A percentile compares a stretch with the other conserved stretches of the same genome.
Conservation (phyloP, 2,113 vertebrate genomes). For the Vulpes ferrilata region DNA sequence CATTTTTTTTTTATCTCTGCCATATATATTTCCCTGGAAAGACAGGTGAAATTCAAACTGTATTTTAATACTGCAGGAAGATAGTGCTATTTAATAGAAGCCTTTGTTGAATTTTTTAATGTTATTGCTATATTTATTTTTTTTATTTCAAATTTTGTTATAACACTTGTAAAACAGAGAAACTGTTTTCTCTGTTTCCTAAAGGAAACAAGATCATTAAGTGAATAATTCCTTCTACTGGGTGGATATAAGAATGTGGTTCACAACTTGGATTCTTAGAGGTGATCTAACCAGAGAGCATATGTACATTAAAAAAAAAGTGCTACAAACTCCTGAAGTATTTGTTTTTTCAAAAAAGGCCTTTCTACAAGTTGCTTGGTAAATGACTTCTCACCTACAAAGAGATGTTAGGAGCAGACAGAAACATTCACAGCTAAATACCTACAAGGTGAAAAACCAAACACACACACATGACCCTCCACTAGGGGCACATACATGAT, state of each 20-base stretch:
- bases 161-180: not conserved
- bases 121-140: not conserved
- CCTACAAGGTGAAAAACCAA: not conserved
- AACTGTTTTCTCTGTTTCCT: not conserved
- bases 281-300: not conserved
- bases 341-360: not conserved
- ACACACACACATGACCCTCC: too few relatives aligned
- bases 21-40: conserved; percentile 41
- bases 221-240: not conserved
- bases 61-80: not conserved
- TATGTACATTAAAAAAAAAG: not conserved
- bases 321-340: not conserved
- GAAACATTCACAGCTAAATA: not conserved
- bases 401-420: not conserved
- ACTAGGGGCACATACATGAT: too few relatives aligned
- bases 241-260: not conserved
- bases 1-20: not conserved
- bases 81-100: not conserved
- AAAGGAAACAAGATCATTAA: conserved; percentile 5
- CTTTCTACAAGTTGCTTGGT: not conserved
- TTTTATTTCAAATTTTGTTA: conserved; percentile 42
- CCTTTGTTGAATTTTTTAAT: not conserved
- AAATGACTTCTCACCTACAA: not conserved
- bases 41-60: conserved; percentile 36
- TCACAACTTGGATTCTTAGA: not conserved